Percentiles rank a stretch among this genome's conserved stretches.
Evolutionary conservation across 2,888 invertebrate species (phyloP).

Genomic region (Dorcus parallelipipedus): DNA sequence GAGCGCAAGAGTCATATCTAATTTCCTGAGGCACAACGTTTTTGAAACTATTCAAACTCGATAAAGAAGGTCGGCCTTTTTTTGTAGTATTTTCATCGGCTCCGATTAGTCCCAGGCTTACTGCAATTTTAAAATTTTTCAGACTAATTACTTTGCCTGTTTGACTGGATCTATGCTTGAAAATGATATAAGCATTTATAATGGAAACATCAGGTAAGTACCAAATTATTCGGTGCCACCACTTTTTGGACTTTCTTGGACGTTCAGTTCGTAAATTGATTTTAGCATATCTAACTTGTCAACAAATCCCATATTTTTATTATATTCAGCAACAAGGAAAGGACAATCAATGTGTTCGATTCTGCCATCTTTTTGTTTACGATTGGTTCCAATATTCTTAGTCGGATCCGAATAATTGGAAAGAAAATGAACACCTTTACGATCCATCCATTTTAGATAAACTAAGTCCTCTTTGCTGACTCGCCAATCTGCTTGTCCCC

Average conservation of each 20-base stretch:
- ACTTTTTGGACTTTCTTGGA: slow-evolving; percentile 18
- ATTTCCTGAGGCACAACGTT: not conserved
- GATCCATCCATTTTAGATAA: slow-evolving; percentile 18
- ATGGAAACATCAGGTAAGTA: slow-evolving; percentile 11
- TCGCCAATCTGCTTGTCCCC: no score
- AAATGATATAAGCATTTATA: slow-evolving; percentile 16
- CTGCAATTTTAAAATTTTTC: slow-evolving; percentile 5
- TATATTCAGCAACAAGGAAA: not conserved
- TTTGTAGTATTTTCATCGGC: not conserved
- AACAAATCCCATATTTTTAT: slow-evolving; percentile 17
- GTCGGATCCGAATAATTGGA: not conserved
- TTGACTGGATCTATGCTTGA: not conserved
- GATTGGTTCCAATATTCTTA: not conserved
- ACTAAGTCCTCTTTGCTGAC: slow-evolving; percentile 4
- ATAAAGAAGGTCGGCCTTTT: not conserved
- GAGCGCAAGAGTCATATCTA: not conserved
- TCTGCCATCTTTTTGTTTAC: not conserved
- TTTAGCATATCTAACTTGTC: slow-evolving; percentile 14
- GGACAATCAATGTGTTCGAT: no score
- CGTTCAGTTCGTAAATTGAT: slow-evolving; percentile 12
- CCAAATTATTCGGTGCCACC: slow-evolving; percentile 19
- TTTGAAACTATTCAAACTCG: not conserved
- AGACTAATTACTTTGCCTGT: not conserved
- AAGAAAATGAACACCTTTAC: slow-evolving; percentile 4
- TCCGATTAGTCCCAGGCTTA: slow-evolving; percentile 5